A percentile compares a stretch with the other conserved stretches of the same genome.
Evolutionary conservation across 2,888 invertebrate species (phyloP).

Genomic region (Dasysyrphus tricinctus): DNA sequence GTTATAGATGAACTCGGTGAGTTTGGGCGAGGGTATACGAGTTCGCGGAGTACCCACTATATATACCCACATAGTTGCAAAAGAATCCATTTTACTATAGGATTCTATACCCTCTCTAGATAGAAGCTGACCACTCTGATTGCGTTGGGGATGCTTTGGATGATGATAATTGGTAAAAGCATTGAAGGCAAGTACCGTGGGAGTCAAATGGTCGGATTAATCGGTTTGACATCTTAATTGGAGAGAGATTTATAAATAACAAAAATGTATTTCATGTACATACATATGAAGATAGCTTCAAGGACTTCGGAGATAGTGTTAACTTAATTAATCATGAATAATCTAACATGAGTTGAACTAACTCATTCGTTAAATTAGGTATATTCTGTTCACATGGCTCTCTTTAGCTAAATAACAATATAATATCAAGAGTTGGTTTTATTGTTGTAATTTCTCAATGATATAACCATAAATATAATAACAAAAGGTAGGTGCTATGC

Average conservation of each 20-base stretch:
- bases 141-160: conserved; percentile 18
- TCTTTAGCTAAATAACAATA: neutral
- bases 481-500: no score
- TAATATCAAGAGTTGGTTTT: no score
- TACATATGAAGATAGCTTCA: neutral
- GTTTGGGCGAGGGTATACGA: neutral
- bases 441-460: no score
- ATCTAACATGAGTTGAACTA: conserved; percentile 12
- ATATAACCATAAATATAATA: no score
- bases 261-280: conserved; percentile 16
- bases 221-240: conserved; percentile 61
- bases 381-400: neutral
- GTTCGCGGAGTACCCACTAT: conserved; percentile 2
- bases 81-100: conserved; percentile 27
- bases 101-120: neutral
- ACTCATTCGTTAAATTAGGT: neutral
- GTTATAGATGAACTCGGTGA: conserved; percentile 10
- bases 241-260: conserved; percentile 54
- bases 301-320: conserved; percentile 27
- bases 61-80: conserved; percentile 14
- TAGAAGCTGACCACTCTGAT: conserved; percentile 32
- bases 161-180: conserved; percentile 20
- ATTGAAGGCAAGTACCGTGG: conserved; percentile 40
- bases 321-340: conserved; percentile 47
- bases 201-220: conserved; percentile 37